phyloP scores from a whole-genome alignment of 2,797 vertebrate species.

The Clarias platycephalus region DNA sequence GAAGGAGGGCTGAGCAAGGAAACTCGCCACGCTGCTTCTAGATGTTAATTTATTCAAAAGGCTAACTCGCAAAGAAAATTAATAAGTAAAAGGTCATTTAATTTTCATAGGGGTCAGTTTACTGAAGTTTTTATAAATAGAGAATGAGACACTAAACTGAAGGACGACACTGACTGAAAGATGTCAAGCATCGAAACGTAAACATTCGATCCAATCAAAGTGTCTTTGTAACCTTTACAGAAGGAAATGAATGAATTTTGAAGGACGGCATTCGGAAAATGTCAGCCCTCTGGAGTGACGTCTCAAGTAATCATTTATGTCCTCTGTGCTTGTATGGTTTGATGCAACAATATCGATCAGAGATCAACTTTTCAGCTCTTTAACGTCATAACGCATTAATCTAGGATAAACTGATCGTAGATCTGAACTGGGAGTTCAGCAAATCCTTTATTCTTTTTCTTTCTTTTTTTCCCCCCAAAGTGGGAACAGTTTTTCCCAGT shows the following conservation, averaged over 20 bases:
- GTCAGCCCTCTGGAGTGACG: neutral
- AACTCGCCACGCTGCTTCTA: conserved; percentile 1
- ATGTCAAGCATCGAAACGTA: neutral
- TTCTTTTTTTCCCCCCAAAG: neutral
- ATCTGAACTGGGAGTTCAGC: conserved; percentile 4
- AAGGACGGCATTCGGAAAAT: neutral
- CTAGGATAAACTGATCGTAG: neutral
- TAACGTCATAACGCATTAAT: neutral
- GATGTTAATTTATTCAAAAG: conserved; percentile 30
- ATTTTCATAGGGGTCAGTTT: conserved; percentile 7
- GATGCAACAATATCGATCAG: neutral
- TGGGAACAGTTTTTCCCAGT: neutral
- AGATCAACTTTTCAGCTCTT: neutral
- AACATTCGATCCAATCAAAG: no score
- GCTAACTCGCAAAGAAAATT: neutral
- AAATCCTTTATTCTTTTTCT: neutral
- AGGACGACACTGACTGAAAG: neutral
- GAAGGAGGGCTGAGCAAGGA: neutral
- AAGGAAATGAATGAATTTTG: neutral
- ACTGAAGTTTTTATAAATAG: neutral
- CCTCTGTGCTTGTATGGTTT: neutral
- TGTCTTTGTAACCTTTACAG: neutral
- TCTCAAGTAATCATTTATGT: neutral
- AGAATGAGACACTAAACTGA: neutral
- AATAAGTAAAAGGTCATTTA: conserved; percentile 1